Evolutionary conservation across 2,888 invertebrate species (phyloP).

Genomic region (Macrosoma leucophasiata): DNA sequence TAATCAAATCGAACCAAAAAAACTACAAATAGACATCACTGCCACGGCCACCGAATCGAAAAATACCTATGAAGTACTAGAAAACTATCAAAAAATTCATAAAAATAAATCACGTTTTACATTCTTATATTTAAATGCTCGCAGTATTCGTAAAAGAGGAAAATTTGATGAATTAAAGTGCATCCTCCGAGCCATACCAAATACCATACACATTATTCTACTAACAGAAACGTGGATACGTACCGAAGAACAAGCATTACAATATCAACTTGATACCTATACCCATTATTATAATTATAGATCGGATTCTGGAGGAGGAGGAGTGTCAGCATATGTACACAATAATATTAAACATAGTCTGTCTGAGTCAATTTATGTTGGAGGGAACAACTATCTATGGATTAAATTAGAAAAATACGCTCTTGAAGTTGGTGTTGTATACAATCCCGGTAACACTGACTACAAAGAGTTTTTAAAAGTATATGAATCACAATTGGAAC

Average conservation of each 20-base stretch:
- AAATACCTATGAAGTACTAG: conserved; percentile 5
- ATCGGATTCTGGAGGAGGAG: conserved; percentile 24
- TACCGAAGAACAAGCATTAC: background rate
- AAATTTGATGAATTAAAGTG: conserved; percentile 9
- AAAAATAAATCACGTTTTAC: conserved; percentile 6
- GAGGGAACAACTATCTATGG: conserved; percentile 28
- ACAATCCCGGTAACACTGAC: conserved; percentile 22
- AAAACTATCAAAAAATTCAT: background rate
- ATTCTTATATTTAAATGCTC: conserved; percentile 12
- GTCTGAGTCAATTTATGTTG: conserved; percentile 13
- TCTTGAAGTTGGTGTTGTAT: conserved; percentile 22
- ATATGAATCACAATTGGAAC: conserved; percentile 14
- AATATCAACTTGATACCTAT: background rate
- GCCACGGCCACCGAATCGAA: background rate
- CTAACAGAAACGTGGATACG: conserved; percentile 9
- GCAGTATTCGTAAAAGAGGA: conserved; percentile 12
- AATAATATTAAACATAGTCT: conserved; percentile 20
- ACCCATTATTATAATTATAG: conserved; percentile 26
- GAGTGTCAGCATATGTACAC: conserved; percentile 27
- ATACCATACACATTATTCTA: conserved; percentile 5
- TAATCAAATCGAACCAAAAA: conserved; percentile 4
- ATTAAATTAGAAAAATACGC: conserved; percentile 18
- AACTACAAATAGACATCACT: conserved; percentile 4
- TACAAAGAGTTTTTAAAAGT: conserved; percentile 10
- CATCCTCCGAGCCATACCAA: conserved; percentile 5